phyloP scores from a whole-genome alignment of 2,888 invertebrate genomes.

The Nemoura dubitans region DNA sequence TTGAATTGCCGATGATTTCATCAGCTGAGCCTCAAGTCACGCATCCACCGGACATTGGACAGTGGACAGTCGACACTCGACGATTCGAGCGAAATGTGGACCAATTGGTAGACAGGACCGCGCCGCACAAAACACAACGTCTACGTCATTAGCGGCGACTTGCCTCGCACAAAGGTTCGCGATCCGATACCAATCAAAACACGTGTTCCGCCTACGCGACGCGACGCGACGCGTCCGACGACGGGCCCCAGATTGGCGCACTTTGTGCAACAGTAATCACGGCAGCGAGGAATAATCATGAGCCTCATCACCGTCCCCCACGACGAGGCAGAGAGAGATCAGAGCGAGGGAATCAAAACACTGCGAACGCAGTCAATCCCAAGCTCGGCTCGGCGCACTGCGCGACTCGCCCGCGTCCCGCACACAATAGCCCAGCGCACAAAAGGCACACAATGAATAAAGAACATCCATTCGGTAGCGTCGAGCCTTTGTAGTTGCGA shows the following conservation, averaged over 20 bases:
- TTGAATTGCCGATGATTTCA: too few species aligned
- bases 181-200: background rate
- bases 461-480: background rate
- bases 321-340: background rate
- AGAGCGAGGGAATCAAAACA: background rate
- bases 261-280: background rate
- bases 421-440: background rate
- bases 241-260: background rate
- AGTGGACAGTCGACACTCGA: too few species aligned
- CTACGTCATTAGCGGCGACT: background rate
- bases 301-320: background rate
- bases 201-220: background rate
- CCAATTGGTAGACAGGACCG: background rate
- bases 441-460: conserved; percentile 7
- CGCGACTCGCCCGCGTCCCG: background rate
- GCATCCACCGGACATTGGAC: too few species aligned
- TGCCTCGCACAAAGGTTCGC: background rate
- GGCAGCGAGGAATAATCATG: background rate
- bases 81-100: background rate
- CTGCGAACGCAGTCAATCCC: background rate
- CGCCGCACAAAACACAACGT: background rate
- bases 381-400: too few species aligned
- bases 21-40: too few species aligned
- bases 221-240: too few species aligned
- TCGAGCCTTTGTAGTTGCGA: background rate